Percentiles rank a stretch among this genome's conserved stretches.
These are phyloP conservation scores for Lophius americanus DNA, from an alignment of 2,797 vertebrate genomes.

Conservation along the genomic window DNA sequence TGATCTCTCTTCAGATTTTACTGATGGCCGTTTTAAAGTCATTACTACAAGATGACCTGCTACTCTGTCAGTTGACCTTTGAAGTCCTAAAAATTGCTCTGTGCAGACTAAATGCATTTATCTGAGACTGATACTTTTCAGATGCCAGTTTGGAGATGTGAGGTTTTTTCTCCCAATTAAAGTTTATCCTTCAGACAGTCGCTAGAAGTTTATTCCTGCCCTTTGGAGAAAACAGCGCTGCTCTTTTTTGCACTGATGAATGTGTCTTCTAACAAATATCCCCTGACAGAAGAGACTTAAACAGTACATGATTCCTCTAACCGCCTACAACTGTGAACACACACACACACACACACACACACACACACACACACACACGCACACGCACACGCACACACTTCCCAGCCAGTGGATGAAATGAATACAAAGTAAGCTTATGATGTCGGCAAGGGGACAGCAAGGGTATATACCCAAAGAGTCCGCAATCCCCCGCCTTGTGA, in stretches of 20 bases:
- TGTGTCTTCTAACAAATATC: conserved; percentile 52
- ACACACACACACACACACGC: no score
- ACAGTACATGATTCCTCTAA: conserved; percentile 53
- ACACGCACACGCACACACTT: no score
- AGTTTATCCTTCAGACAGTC: conserved; percentile 39
- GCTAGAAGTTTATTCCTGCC: conserved; percentile 48
- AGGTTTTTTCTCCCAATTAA: conserved; percentile 18
- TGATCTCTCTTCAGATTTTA: not conserved
- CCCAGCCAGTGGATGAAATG: conserved; percentile 57
- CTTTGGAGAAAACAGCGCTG: conserved; percentile 39
- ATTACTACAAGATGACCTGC: not conserved
- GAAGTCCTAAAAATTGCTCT: not conserved
- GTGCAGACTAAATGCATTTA: conserved; percentile 9
- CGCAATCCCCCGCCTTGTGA: no score
- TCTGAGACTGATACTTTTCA: conserved; percentile 20
- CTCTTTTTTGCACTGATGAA: conserved; percentile 62
- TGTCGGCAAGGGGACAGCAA: no score
- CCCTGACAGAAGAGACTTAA: conserved; percentile 55
- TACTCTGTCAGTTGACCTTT: conserved; percentile 1
- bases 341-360: no score
- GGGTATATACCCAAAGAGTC: no score
- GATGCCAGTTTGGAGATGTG: not conserved
- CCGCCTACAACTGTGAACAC: conserved; percentile 3
- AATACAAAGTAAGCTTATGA: no score
- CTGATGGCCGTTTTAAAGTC: not conserved